Conservation (phyloP, 2,888 invertebrate species). For the Teleogryllus oceanicus region DNA sequence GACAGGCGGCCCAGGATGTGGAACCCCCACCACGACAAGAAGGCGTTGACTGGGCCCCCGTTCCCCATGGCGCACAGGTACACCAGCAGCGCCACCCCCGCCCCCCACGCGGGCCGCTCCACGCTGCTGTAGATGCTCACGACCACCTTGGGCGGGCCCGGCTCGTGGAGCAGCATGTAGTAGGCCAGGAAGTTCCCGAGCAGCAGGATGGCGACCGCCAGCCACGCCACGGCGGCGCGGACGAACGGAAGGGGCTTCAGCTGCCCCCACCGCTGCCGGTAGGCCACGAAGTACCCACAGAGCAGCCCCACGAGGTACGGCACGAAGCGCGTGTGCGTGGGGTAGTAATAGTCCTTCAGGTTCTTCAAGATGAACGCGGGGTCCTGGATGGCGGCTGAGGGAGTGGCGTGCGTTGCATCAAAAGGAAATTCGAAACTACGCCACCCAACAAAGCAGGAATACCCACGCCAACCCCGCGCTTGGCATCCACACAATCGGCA, state of each 20-base stretch:
- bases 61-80: neutral
- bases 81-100: neutral
- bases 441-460: no score
- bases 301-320: neutral
- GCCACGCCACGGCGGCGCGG: neutral
- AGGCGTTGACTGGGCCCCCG: neutral
- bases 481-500: no score
- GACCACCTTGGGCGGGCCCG: neutral
- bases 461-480: no score
- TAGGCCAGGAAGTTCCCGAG: neutral
- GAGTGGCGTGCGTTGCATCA: no score
- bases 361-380: no score
- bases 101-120: neutral
- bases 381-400: no score
- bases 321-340: neutral
- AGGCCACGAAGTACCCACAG: neutral
- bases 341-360: neutral
- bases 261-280: neutral
- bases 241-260: neutral
- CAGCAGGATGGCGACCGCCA: neutral
- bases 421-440: no score
- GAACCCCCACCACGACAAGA: slow-evolving; percentile 27
- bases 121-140: neutral
- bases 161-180: neutral
- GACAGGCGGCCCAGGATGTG: slow-evolving; percentile 26